These are phyloP conservation scores for Brachyopa scutellaris DNA, from an alignment of 2,888 invertebrate genomes.

Conservation along the genomic window DNA sequence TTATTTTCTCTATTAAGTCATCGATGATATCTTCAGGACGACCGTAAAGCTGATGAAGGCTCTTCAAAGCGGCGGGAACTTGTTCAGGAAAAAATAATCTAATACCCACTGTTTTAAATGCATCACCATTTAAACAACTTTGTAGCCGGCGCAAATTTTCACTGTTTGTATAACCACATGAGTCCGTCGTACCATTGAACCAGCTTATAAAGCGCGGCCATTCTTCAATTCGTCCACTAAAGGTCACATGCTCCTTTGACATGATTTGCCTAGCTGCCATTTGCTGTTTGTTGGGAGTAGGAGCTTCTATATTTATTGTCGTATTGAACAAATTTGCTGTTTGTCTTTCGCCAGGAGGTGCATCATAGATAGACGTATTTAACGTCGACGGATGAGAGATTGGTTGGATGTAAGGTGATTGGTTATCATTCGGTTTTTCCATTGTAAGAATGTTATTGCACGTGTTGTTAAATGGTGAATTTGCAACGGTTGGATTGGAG, in stretches of 20 bases:
- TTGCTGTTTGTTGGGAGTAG: neutral
- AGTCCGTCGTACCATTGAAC: constrained; percentile 12
- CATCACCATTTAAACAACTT: constrained; percentile 29
- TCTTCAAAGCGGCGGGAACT: constrained; percentile 1
- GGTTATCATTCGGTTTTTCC: neutral
- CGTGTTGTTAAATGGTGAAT: neutral
- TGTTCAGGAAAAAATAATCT: neutral
- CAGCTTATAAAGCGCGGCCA: constrained; percentile 42
- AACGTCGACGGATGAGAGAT: neutral
- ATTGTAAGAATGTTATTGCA: too few species aligned
- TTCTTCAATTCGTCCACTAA: constrained; percentile 43
- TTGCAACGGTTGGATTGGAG: neutral
- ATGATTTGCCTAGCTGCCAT: constrained; percentile 9
- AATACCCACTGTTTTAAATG: constrained; percentile 8
- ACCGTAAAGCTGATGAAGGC: constrained; percentile 8
- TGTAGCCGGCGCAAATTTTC: constrained; percentile 20
- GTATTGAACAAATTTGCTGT: neutral
- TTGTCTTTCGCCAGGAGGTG: neutral
- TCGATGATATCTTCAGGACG: neutral
- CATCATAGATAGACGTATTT: neutral
- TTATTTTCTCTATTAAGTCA: neutral
- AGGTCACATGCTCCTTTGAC: constrained; percentile 11
- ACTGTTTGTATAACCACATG: constrained; percentile 11
- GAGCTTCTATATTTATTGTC: neutral
- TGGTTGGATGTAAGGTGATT: neutral